Percentiles rank a stretch among this genome's conserved stretches.
phyloP scores from a whole-genome alignment of 1,140 invertebrate species.

The Macrotrachela quadricornifera region DNA sequence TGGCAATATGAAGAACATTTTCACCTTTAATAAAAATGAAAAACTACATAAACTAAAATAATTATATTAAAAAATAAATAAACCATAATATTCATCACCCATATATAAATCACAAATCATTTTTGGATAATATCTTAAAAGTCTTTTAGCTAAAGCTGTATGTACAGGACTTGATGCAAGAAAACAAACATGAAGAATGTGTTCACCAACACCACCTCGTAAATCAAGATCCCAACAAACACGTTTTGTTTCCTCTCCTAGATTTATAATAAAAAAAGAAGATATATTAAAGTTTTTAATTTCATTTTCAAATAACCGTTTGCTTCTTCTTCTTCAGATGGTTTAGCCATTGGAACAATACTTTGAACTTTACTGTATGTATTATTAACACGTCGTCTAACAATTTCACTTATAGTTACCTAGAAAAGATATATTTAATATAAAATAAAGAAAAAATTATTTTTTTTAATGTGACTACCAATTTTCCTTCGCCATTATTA shows the following conservation, averaged over 20 bases:
- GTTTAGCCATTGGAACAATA: neutral
- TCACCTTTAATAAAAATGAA: slow-evolving; percentile 18
- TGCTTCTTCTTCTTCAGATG: neutral
- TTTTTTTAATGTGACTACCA: slow-evolving; percentile 41
- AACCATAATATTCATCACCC: slow-evolving; percentile 86
- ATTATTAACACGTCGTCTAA: neutral
- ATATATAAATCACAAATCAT: slow-evolving; percentile 86
- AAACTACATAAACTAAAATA: slow-evolving; percentile 16
- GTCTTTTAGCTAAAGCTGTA: slow-evolving; percentile 68
- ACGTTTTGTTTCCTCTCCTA: slow-evolving; percentile 45
- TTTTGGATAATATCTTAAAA: slow-evolving; percentile 73
- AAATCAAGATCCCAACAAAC: slow-evolving; percentile 78
- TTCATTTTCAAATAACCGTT: neutral
- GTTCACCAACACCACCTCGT: slow-evolving; percentile 81
- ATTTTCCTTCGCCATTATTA: slow-evolving; percentile 66
- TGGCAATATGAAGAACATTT: slow-evolving; percentile 62
- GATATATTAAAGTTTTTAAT: slow-evolving; percentile 15
- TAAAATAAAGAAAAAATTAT: slow-evolving; percentile 10
- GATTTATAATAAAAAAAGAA: slow-evolving; percentile 15
- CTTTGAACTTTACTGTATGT: neutral
- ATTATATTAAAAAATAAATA: slow-evolving; percentile 7
- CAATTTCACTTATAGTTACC: neutral
- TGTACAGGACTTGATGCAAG: slow-evolving; percentile 69
- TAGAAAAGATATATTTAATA: neutral
- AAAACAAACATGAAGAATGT: slow-evolving; percentile 72